A percentile compares a stretch with the other conserved stretches of the same genome.
phyloP scores from a whole-genome alignment of 2,888 invertebrate genomes.

The Gerris lacustris region DNA sequence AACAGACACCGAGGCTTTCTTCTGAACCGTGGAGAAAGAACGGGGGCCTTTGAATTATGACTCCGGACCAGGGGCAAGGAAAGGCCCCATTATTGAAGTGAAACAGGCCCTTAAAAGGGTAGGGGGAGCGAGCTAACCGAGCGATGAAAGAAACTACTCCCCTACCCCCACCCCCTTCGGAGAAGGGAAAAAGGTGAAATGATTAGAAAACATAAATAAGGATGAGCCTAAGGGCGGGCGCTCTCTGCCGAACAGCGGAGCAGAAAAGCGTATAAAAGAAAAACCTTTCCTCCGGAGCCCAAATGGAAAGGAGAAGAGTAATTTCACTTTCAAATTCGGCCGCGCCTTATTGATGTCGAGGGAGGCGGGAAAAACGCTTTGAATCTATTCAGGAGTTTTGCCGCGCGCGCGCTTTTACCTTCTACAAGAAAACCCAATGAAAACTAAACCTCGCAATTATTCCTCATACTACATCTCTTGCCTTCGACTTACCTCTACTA shows the following conservation, averaged over 20 bases:
- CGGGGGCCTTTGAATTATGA: too few species aligned
- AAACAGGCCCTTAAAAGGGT: too few species aligned
- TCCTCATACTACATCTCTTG: neutral
- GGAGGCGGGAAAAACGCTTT: neutral
- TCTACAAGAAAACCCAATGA: neutral
- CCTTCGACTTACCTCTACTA: too few species aligned
- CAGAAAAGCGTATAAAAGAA: neutral
- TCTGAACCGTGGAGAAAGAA: too few species aligned
- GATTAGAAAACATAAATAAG: constrained; percentile 3
- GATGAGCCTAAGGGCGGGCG: neutral
- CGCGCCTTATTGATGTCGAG: neutral
- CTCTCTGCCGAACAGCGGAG: neutral
- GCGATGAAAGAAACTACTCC: neutral
- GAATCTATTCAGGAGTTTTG: neutral
- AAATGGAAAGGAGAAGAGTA: neutral
- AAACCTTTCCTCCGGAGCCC: neutral
- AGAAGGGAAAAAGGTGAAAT: neutral
- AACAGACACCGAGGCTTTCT: too few species aligned
- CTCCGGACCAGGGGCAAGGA: too few species aligned
- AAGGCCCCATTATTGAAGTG: too few species aligned
- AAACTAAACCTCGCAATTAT: neutral
- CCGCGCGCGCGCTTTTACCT: neutral
- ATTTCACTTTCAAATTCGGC: neutral
- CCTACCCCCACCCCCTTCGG: neutral
- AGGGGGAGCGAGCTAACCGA: too few species aligned